Base-by-base conservation (phyloP, 64 coral and sea anemone genomes). In the Dendrophyllia cribrosa region DNA sequence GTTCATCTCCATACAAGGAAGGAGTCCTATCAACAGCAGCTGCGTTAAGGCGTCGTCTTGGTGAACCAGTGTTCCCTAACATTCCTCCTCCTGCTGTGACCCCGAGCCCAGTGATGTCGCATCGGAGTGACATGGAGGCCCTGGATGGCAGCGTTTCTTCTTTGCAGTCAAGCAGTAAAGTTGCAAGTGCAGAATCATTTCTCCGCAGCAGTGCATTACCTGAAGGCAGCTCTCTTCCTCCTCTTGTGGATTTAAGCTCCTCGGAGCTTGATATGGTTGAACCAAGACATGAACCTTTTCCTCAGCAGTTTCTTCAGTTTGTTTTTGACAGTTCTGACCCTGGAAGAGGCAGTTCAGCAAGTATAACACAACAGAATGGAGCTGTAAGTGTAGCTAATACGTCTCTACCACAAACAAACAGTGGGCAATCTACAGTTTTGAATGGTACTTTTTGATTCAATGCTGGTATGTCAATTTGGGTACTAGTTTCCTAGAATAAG, bases 171-270 rank as follows among this genome's bases (percentile, higher is more conserved):
- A 84, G 80, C 79, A 83, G 58, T 23, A 84, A 84, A 68, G 62
- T 84, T 84, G 80, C 80, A 84, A 84, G 80, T 68, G 43, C 80
- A 52, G 80, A 84, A 68, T 84, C 80, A 13, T 84, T 84, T 68
- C 20, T 68, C 1, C 80, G 62, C 43, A 84, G 17, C 19, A 17
- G 77, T 55, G n/a, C 61, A 51, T 19, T 84, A 22, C 45, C 80
- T 34, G 80, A 84, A 68, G 63, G 80, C 9, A 50, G 80, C 46
- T 34, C 61, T 5, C 43, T 50, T 47, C 62, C 80, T 68, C 63
- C 80, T 22, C 80, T 84, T 68, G 61, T 84, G 44, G 80, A 84
- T 63, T 67, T 84, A 3, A 66, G 80, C 62, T 66, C 80, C 11
- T 84, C 80, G 66, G 80, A 84, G 20, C 80, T 84, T 84, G 80